Evolutionary conservation across 2,113 vertebrate species (phyloP), one percentile per base, ranked within the genome.

Genomic region (Onychorhynchus coronatus): DNA sequence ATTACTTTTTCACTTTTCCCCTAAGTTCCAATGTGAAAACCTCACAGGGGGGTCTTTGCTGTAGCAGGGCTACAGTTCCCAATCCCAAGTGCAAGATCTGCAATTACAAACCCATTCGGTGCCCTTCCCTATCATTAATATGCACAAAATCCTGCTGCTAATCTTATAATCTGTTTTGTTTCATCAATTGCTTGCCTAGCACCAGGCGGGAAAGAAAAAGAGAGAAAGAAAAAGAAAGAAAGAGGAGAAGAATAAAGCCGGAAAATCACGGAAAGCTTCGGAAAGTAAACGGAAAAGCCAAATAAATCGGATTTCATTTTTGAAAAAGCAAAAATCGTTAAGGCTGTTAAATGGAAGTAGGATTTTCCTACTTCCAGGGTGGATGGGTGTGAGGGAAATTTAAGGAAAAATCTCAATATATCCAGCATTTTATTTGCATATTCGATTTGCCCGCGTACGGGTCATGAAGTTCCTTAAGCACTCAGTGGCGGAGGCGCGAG

Each of bases 91-190:
- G 50, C 89, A 75, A 82, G 94, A 95, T 93, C 95, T 87, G 95
- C 87, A 77, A 87, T 95, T 90, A 97, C 94, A 94, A 92, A 92
- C 84, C 83, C 84, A 95, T 91, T 96, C 93, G n/a, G 89, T 82
- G 95, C 72, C 88, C 88, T 90, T 89, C 86, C 10, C 87, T 79
- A 30, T 81, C 88, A 93, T 95, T 89, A 95, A 96, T 91, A 95
- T 88, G 97, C 97, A 95, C 93, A 85, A 94, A 88, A 89, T 89
- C 95, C 96, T 41, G 84, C 92, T 49, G 94, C 87, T 95, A 88
- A 96, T 93, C 93, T 95, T 82, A 93, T 88, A 94, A 96, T 96
- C 95, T 91, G 92, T 94, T 97, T 97, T 91, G 91, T 94, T 96
- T 89, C 95, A 90, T 89, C 94, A 68, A 73, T 86, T 93, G 97